Evolutionary conservation across 2,797 vertebrate species (phyloP).

Genomic region (Acrossocheilus fasciatus): DNA sequence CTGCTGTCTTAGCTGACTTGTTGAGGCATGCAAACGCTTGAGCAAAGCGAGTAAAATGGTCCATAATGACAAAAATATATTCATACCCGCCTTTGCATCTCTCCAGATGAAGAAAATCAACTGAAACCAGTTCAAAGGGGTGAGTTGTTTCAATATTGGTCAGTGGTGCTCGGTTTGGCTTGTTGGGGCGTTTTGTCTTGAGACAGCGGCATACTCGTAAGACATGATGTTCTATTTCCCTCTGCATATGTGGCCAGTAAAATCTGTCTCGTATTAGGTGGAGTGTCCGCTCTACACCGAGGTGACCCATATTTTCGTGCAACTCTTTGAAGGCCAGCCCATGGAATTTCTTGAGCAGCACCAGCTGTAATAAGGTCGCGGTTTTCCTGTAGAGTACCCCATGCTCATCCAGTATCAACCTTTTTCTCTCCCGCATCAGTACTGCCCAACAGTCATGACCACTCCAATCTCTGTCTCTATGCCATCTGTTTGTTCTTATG

Average conservation of each 20-base stretch:
- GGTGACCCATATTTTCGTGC: slow-evolving; percentile 52
- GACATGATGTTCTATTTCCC: not conserved
- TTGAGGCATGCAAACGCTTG: not conserved
- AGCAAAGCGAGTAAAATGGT: not conserved
- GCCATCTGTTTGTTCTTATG: too few species aligned
- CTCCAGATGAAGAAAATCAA: not conserved
- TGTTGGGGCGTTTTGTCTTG: not conserved
- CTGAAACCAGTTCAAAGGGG: not conserved
- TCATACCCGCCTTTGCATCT: not conserved
- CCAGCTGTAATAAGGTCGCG: not conserved
- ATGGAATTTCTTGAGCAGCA: not conserved
- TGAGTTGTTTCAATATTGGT: not conserved
- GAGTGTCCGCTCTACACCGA: slow-evolving; percentile 37
- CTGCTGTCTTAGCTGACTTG: too few species aligned
- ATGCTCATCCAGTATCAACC: not conserved
- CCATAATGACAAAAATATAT: not conserved
- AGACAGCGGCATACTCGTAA: not conserved
- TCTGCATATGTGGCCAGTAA: slow-evolving; percentile 32
- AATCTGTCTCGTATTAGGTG: slow-evolving; percentile 44
- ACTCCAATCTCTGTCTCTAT: not conserved
- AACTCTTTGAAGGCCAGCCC: not conserved
- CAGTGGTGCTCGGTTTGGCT: not conserved
- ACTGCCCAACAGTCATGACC: not conserved
- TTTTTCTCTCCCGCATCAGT: not conserved
- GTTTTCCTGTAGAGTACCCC: not conserved